Conservation (phyloP, 2,888 invertebrate species). For the Monoplex corrugatus region DNA sequence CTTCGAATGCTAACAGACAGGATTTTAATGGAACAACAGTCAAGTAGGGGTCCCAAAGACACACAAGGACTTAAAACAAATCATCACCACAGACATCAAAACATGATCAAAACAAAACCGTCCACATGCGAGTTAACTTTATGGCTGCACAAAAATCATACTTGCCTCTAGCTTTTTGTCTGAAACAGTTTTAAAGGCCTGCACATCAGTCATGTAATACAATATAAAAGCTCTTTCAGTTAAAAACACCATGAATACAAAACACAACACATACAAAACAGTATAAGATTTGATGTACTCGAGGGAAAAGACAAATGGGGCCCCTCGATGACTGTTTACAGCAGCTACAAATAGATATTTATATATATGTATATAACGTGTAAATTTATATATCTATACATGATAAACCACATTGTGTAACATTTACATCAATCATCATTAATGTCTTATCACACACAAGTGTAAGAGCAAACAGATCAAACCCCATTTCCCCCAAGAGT, state of each 20-base stretch:
- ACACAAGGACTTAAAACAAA: not conserved
- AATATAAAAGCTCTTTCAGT: not conserved
- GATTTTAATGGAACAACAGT: not conserved
- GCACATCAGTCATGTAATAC: not conserved
- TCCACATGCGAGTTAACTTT: not conserved
- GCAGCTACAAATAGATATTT: constrained; percentile 27
- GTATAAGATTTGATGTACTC: not conserved
- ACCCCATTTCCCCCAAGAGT: not conserved
- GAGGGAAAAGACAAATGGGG: not conserved
- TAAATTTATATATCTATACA: constrained; percentile 1
- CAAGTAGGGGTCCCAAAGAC: not conserved
- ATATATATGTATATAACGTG: not conserved
- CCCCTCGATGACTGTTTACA: constrained; percentile 8
- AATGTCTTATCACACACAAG: constrained; percentile 28
- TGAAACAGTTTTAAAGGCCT: not conserved
- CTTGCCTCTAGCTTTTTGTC: not conserved
- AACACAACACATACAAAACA: not conserved
- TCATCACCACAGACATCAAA: not conserved
- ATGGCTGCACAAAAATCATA: not conserved
- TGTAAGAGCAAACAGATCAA: not conserved
- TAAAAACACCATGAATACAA: not conserved
- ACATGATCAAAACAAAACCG: not conserved
- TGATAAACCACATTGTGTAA: not conserved
- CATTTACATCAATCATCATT: too few relatives aligned
- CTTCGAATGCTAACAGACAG: not conserved